Percentiles rank a stretch among this genome's conserved stretches.
Evolutionary conservation across 2,797 vertebrate species (phyloP).

Genomic region (Gymnothorax reevesii): DNA sequence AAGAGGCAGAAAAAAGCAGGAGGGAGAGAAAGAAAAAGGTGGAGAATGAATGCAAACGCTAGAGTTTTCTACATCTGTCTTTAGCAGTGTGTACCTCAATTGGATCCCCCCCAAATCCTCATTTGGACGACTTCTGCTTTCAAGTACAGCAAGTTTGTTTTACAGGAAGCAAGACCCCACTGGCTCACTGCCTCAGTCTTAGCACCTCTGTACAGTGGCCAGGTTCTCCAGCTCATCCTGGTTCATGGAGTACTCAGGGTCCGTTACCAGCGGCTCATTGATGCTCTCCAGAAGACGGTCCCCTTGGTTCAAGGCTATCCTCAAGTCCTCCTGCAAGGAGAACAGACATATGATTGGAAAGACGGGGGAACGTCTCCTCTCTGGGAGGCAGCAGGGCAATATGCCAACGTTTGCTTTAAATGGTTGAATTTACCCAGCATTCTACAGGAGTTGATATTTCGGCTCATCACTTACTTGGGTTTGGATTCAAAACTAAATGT

Average conservation of each 20-base stretch:
- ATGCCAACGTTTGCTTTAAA: background rate
- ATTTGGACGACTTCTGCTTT: background rate
- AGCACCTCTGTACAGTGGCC: conserved; percentile 89
- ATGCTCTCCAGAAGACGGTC: conserved; percentile 82
- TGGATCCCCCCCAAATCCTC: background rate
- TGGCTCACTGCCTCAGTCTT: conserved; percentile 13
- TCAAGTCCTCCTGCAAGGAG: conserved; percentile 81
- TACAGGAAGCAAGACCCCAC: background rate
- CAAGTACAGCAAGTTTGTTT: background rate
- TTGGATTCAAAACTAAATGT: background rate
- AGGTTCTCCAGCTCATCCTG: conserved; percentile 93
- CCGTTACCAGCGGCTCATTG: conserved; percentile 78
- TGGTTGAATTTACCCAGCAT: background rate
- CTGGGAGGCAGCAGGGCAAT: background rate
- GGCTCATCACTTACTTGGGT: no score
- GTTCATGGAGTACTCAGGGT: conserved; percentile 84
- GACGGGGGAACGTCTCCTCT: background rate
- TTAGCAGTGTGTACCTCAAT: background rate
- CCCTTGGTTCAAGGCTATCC: conserved; percentile 81
- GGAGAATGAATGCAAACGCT: background rate
- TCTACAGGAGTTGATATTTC: background rate
- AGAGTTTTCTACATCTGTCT: background rate
- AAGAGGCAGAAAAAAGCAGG: background rate
- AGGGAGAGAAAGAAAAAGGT: background rate
- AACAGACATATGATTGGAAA: conserved; percentile 8